Base-by-base conservation (phyloP, 2,797 vertebrate species). In the Halcyon smyrnensis region DNA sequence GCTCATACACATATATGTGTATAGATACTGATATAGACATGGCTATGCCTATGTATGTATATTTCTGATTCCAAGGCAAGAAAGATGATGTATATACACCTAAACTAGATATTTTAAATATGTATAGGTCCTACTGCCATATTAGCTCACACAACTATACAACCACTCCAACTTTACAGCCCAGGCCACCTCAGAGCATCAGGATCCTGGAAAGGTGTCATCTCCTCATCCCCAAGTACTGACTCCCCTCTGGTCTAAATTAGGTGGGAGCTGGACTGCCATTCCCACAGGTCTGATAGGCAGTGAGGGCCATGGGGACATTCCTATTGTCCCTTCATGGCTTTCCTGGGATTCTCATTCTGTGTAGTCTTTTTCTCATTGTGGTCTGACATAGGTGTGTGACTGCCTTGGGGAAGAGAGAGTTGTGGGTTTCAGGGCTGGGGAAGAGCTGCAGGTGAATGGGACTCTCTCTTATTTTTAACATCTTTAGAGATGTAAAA, bases 111-210 rank as follows among this genome's bases (percentile, higher is more conserved):
- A 53, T 62, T 89, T 64, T 6, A 3, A n/a, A 16, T 5, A 41
- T 0, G 1, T 43, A 28, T 6, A 36, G 5, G 20, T 79, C 12
- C 18, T 37, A 62, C 14, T 65, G 20, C 7, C 6, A 0, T 36
- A 25, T 34, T 20, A 79, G 28, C 13, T 82, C 51, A 84, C 43
- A 54, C 5, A 48, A 32, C 34, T 64, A 39, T 28, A 36, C 53
- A 68, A 20, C 15, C 23, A 39, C 43, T 30, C 14, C 23, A 87
- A 34, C 13, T 79, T 37, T 63, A 69, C 34, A 89, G 9, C 32
- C 37, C 36, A 64, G 17, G 32, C 48, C 34, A 71, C 4, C 27
- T 2, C 9, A 11, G 14, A 80, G n/a, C 11, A 54, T 6, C 20
- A 51, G 15, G 14, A 64, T 32, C 14, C 48, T 15, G 7, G n/a